phyloP scores from a whole-genome alignment of 1,140 invertebrate species.

The Monomorium pharaonis region DNA sequence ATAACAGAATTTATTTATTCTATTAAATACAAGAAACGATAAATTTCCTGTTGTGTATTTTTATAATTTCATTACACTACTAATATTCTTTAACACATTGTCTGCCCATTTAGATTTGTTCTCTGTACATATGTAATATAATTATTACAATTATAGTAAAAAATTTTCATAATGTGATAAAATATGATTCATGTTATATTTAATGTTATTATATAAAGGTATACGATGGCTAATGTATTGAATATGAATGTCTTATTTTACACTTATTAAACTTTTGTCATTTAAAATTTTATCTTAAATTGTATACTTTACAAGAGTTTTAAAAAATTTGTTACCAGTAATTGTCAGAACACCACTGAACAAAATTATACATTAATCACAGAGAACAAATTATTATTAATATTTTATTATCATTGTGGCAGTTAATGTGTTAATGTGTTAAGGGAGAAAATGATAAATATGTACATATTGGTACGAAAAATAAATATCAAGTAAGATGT shows the following conservation, averaged over 20 bases:
- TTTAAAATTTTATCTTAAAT: neutral
- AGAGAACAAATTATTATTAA: neutral
- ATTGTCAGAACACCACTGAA: neutral
- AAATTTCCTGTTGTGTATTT: conserved; percentile 7
- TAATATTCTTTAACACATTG: neutral
- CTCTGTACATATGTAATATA: no score
- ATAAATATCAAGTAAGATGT: neutral
- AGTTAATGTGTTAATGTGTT: neutral
- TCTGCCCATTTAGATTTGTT: neutral
- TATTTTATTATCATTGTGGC: neutral
- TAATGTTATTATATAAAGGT: neutral
- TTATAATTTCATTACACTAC: neutral
- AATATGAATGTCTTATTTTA: neutral
- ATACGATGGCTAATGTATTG: neutral
- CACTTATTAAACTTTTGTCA: neutral
- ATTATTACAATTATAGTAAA: neutral
- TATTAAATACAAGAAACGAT: neutral
- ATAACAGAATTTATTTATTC: conserved; percentile 40
- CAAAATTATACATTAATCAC: neutral
- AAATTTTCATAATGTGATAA: no score
- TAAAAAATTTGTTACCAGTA: neutral
- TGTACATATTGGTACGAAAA: neutral
- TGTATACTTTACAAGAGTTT: neutral
- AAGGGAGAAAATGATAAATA: neutral
- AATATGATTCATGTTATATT: no score